Evolutionary conservation across 2,888 invertebrate species (phyloP).

Genomic region (Pristionchus maxplancki): DNA sequence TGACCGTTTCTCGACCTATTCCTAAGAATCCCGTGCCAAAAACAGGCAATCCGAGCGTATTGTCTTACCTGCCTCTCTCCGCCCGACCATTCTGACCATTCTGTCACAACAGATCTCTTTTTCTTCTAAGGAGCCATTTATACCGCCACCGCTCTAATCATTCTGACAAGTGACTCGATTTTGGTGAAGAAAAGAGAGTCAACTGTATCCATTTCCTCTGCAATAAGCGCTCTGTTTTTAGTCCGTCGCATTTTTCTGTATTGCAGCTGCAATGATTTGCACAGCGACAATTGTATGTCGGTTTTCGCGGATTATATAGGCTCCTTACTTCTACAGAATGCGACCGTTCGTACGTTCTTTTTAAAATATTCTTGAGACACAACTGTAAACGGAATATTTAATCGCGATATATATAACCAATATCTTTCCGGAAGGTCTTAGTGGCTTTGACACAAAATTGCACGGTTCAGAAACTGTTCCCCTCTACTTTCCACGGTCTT

Average conservation of each 20-base stretch:
- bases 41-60: not conserved
- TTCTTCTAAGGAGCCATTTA: not conserved
- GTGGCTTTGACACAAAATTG: too few species aligned
- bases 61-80: slow-evolving; percentile 10
- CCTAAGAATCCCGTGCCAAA: not conserved
- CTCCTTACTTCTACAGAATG: too few species aligned
- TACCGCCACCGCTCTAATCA: not conserved
- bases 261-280: not conserved
- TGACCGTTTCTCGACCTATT: not conserved
- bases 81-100: not conserved
- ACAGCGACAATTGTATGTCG: too few species aligned
- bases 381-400: too few species aligned
- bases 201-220: not conserved
- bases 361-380: too few species aligned
- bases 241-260: not conserved
- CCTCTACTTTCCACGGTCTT: too few species aligned
- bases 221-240: not conserved
- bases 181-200: not conserved
- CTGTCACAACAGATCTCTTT: slow-evolving; percentile 3
- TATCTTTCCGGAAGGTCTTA: too few species aligned
- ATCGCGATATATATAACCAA: too few species aligned
- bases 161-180: not conserved
- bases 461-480: too few species aligned
- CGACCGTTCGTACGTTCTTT: too few species aligned
- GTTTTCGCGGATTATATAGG: too few species aligned